A percentile compares a stretch with the other conserved stretches of the same genome.
Conservation (phyloP, 2,797 vertebrate genomes). For the Adelosebastes latens region DNA sequence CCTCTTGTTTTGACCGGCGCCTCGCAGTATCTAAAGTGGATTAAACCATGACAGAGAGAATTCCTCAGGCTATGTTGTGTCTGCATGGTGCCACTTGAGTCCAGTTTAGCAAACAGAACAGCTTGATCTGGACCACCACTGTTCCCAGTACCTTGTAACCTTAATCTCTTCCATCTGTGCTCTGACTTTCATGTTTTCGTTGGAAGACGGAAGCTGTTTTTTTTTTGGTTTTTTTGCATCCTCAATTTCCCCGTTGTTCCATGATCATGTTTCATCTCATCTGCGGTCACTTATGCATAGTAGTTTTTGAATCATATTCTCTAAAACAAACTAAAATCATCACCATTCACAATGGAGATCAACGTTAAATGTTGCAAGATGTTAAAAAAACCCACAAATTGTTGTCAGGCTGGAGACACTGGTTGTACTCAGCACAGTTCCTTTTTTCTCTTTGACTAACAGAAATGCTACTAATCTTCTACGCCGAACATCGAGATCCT, state of each 20-base stretch:
- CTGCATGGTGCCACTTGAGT: background rate
- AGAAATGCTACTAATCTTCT: conserved; percentile 38
- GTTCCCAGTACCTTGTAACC: background rate
- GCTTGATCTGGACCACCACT: background rate
- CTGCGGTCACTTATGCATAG: background rate
- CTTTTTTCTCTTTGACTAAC: conserved; percentile 12
- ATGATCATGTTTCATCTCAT: conserved; percentile 28
- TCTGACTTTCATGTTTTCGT: conserved; percentile 19
- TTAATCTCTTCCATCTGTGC: conserved; percentile 59
- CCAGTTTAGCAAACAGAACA: background rate
- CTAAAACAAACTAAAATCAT: background rate
- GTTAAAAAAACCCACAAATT: background rate
- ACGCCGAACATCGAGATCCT: conserved; percentile 13
- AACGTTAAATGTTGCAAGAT: conserved; percentile 44
- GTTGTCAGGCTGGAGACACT: conserved; percentile 16
- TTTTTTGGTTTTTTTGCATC: background rate
- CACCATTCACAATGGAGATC: background rate
- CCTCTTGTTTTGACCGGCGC: conserved; percentile 30
- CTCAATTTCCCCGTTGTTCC: conserved; percentile 3
- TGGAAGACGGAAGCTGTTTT: background rate
- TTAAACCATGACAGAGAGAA: background rate
- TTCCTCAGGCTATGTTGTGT: background rate
- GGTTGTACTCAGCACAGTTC: background rate
- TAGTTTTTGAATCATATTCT: conserved; percentile 15
- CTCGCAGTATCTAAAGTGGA: background rate